Percentiles rank a stretch among this genome's conserved stretches.
phyloP scores from a whole-genome alignment of 1,140 invertebrate genomes.

The Yoshiicerus persimilis region DNA sequence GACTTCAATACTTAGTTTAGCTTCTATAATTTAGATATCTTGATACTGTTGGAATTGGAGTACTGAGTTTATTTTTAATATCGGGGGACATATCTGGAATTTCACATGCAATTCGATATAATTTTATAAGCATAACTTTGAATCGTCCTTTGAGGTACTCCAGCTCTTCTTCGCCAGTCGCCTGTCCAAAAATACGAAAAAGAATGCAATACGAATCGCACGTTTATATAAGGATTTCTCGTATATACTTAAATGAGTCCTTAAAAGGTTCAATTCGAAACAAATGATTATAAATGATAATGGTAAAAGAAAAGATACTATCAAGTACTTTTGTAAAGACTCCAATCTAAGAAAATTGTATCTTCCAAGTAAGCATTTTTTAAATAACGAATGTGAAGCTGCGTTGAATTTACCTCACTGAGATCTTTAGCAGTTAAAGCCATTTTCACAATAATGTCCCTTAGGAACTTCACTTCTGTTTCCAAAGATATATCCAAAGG shows the following conservation, averaged over 20 bases:
- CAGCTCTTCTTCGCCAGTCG: constrained; percentile 29
- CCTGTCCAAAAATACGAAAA: background rate
- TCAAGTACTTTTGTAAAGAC: too few relatives aligned
- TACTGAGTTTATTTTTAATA: background rate
- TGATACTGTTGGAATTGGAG: background rate
- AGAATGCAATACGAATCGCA: background rate
- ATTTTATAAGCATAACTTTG: constrained; percentile 28
- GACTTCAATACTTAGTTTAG: background rate
- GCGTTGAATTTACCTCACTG: constrained; percentile 39
- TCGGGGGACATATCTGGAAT: constrained; percentile 34
- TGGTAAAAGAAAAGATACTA: too few relatives aligned
- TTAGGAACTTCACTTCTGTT: constrained; percentile 17
- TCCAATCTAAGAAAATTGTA: too few relatives aligned
- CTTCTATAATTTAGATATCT: background rate
- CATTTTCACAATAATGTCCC: constrained; percentile 41
- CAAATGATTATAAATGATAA: too few relatives aligned
- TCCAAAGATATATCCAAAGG: background rate
- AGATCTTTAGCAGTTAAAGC: constrained; percentile 45
- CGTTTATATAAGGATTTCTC: background rate
- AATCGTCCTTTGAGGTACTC: constrained; percentile 38
- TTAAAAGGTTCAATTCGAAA: background rate
- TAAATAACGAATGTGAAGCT: too few relatives aligned
- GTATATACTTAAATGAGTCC: background rate
- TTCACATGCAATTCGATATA: constrained; percentile 41
- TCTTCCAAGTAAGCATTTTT: too few relatives aligned